phyloP scores from a whole-genome alignment of 2,113 vertebrate genomes.

The Butorides virescens region DNA sequence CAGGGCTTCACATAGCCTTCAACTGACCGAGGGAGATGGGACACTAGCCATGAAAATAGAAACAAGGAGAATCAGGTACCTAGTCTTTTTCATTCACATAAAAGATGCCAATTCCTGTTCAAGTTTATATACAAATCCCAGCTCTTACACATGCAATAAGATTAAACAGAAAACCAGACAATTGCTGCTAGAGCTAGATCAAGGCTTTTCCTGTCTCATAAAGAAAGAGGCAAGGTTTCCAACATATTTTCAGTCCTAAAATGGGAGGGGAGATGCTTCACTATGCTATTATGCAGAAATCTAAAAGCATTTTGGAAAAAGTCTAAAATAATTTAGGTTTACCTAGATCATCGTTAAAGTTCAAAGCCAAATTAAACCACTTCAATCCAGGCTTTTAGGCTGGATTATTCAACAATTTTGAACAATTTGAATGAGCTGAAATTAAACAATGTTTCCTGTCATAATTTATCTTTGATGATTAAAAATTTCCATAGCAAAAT shows the following conservation, averaged over 20 bases:
- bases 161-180: neutral
- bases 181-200: neutral
- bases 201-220: neutral
- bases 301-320: neutral
- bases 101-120: neutral
- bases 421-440: neutral
- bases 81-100: neutral
- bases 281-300: neutral
- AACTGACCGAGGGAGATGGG: neutral
- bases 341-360: neutral
- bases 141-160: neutral
- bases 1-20: neutral
- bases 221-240: neutral
- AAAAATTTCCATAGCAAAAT: neutral
- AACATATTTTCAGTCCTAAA: neutral
- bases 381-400: neutral
- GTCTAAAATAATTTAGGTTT: neutral
- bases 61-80: neutral
- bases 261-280: neutral
- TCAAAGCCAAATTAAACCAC: neutral
- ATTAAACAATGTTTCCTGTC: neutral
- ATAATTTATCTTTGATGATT: neutral
- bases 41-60: neutral
- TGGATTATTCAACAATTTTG: neutral
- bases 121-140: neutral